These are phyloP conservation scores for Scaptomyza caliginosa DNA, from an alignment of 2,888 invertebrate species.

Conservation along the genomic window DNA sequence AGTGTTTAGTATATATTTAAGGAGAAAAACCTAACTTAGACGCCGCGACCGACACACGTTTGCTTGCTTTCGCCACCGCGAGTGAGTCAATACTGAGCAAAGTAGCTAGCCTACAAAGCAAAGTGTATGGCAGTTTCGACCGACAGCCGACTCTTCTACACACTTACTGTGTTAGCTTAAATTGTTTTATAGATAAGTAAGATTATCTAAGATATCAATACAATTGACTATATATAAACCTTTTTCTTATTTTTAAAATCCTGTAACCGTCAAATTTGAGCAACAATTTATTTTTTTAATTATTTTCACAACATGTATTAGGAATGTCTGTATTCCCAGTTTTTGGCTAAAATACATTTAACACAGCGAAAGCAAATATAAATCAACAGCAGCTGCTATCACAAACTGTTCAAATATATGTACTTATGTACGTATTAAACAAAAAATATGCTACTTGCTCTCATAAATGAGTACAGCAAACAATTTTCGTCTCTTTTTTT, in stretches of 20 bases:
- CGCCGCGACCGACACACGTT: slow-evolving; percentile 14
- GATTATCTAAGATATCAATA: no score
- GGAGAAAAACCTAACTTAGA: slow-evolving; percentile 6
- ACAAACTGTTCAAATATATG: neutral
- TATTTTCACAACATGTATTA: no score
- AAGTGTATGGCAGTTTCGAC: neutral
- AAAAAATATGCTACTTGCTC: neutral
- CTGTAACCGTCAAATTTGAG: no score
- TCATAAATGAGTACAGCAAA: neutral
- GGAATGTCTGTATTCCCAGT: no score
- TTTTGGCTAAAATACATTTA: no score
- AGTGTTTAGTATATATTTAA: neutral
- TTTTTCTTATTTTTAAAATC: neutral
- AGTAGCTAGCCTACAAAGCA: neutral
- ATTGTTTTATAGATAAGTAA: no score
- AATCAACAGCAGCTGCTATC: no score
- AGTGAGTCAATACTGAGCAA: slow-evolving; percentile 49
- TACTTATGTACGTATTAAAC: no score
- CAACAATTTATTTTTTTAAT: no score
- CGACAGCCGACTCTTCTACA: slow-evolving; percentile 2
- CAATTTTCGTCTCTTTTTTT: no score
- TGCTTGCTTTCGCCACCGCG: slow-evolving; percentile 27
- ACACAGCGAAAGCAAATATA: no score
- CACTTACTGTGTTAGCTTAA: slow-evolving; percentile 18
- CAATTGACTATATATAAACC: no score